A percentile compares a stretch with the other conserved stretches of the same genome.
These are phyloP conservation scores for Drepana falcataria DNA, from an alignment of 2,888 invertebrate species.

Conservation along the genomic window DNA sequence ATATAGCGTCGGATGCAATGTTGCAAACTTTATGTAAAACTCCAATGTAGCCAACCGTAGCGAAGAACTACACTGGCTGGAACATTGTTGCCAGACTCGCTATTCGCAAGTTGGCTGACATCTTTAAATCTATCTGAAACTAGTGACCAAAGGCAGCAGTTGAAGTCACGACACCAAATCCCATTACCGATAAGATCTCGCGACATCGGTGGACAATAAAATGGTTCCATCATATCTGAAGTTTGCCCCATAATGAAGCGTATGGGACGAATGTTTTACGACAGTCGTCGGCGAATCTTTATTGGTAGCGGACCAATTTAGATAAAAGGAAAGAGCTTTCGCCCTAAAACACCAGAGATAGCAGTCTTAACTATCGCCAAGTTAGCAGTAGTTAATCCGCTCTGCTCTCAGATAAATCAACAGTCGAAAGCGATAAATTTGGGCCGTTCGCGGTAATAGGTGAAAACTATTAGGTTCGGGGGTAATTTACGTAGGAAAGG, in stretches of 20 bases:
- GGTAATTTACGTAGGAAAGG: slow-evolving; percentile 56
- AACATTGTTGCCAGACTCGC: slow-evolving; percentile 31
- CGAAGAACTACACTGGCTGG: slow-evolving; percentile 11
- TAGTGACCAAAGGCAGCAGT: slow-evolving; percentile 26
- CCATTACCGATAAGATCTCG: slow-evolving; percentile 76
- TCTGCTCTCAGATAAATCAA: slow-evolving; percentile 72
- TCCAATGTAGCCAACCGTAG: slow-evolving; percentile 13
- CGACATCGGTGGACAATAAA: slow-evolving; percentile 78
- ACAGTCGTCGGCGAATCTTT: slow-evolving; percentile 76
- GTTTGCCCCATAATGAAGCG: slow-evolving; percentile 78
- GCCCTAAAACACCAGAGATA: slow-evolving; percentile 76
- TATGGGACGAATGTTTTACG: slow-evolving; percentile 78
- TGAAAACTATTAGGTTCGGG: slow-evolving; percentile 74
- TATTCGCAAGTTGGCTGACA: slow-evolving; percentile 38
- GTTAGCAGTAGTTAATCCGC: slow-evolving; percentile 78
- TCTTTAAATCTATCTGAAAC: slow-evolving; percentile 37
- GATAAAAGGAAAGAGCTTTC: slow-evolving; percentile 78
- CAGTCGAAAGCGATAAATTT: slow-evolving; percentile 74
- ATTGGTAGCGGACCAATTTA: slow-evolving; percentile 78
- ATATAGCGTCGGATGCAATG: slow-evolving; percentile 22
- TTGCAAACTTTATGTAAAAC: slow-evolving; percentile 32
- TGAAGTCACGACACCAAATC: slow-evolving; percentile 45
- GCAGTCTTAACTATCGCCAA: slow-evolving; percentile 78
- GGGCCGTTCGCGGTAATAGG: slow-evolving; percentile 70
- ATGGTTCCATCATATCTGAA: slow-evolving; percentile 78